Evolutionary conservation across 2,888 invertebrate genomes (phyloP).

Genomic region (Cybosia mesomella): DNA sequence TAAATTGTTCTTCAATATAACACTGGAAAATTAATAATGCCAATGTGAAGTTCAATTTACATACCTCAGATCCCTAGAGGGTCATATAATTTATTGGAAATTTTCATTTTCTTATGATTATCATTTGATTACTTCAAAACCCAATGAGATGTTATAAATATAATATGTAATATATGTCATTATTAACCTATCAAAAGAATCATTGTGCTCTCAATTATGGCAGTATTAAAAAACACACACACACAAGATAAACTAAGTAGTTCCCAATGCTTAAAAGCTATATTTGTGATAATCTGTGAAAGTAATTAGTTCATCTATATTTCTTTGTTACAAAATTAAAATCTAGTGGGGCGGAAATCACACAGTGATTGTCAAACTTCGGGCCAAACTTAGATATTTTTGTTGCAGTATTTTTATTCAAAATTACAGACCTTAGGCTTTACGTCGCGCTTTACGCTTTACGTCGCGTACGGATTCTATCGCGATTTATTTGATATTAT

Average conservation of each 20-base stretch:
- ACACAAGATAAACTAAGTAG: not conserved
- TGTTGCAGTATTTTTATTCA: too few species aligned
- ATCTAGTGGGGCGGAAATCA: too few species aligned
- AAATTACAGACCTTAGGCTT: too few species aligned
- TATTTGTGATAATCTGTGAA: too few species aligned
- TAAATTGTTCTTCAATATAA: not conserved
- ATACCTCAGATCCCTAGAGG: not conserved
- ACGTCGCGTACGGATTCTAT: too few species aligned
- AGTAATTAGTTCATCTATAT: too few species aligned
- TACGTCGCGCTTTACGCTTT: too few species aligned
- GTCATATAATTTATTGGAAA: not conserved
- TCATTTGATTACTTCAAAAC: not conserved
- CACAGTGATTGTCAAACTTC: too few species aligned
- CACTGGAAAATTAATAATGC: not conserved
- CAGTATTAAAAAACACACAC: too few species aligned
- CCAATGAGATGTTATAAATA: not conserved
- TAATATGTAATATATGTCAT: not conserved
- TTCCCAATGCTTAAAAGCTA: not conserved
- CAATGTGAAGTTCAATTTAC: constrained; percentile 1
- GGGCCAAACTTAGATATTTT: too few species aligned
- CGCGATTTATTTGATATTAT: too few species aligned
- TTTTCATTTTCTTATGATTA: not conserved
- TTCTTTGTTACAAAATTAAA: too few species aligned
- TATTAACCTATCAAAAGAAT: not conserved
- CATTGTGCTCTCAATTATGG: not conserved